A percentile compares a stretch with the other conserved stretches of the same genome.
Conservation (phyloP, 2,888 invertebrate genomes). For the Drosophila silvestris region DNA sequence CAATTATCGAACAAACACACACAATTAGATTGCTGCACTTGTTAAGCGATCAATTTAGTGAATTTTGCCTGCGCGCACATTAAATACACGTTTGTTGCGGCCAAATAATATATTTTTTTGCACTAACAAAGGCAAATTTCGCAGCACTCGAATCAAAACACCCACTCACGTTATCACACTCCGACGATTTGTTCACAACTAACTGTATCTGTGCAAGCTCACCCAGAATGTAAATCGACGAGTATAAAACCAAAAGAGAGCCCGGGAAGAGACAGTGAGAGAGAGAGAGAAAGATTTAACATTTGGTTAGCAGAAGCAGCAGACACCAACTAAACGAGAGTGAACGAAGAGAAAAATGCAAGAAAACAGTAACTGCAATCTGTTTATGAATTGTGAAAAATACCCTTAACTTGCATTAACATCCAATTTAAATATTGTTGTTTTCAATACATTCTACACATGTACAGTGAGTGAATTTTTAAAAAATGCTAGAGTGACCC, state of each 20-base stretch:
- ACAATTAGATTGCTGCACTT: slow-evolving; percentile 13
- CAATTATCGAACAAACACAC: slow-evolving; percentile 9
- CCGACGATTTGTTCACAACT: slow-evolving; percentile 56
- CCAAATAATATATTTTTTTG: slow-evolving; percentile 20
- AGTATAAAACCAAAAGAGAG: slow-evolving; percentile 10
- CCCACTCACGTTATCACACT: slow-evolving; percentile 3
- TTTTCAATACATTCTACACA: not conserved
- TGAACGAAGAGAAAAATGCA: not conserved
- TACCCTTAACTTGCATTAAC: not conserved
- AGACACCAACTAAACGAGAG: not conserved
- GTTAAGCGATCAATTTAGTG: slow-evolving; percentile 18
- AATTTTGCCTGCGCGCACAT: slow-evolving; percentile 12
- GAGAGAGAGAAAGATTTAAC: slow-evolving; percentile 18
- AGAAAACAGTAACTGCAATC: not conserved
- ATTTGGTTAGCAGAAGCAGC: slow-evolving; percentile 21
- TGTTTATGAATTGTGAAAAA: not conserved
- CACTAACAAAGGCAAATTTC: slow-evolving; percentile 32
- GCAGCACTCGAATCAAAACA: not conserved
- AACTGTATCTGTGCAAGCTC: slow-evolving; percentile 41
- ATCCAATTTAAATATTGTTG: not conserved
- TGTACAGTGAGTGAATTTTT: not conserved
- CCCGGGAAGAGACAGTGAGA: not conserved
- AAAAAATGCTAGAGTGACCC: not conserved
- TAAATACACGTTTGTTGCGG: slow-evolving; percentile 27
- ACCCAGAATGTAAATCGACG: slow-evolving; percentile 19